Evolutionary conservation across 1,140 invertebrate genomes (phyloP).

Genomic region (Scaptomyza montana): DNA sequence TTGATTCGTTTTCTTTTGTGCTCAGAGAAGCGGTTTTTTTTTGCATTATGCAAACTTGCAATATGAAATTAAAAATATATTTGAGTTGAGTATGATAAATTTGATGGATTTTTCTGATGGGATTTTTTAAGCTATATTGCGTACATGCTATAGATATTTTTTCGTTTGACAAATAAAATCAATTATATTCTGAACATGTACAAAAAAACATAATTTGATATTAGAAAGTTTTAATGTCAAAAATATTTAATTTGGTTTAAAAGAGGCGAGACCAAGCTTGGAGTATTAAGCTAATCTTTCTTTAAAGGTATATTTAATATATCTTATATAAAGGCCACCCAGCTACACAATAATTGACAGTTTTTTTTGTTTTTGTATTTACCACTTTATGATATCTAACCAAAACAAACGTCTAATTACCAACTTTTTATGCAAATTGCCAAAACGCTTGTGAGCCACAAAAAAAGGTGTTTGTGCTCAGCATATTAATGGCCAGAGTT

Average conservation of each 20-base stretch:
- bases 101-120: neutral
- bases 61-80: neutral
- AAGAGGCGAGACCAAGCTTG: too few species aligned
- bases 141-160: constrained; percentile 17
- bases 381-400: constrained; percentile 43
- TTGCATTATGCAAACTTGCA: neutral
- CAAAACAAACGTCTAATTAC: constrained; percentile 53
- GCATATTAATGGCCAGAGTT: constrained; percentile 50
- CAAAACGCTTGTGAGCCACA: constrained; percentile 16
- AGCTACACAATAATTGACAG: constrained; percentile 7
- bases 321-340: constrained; percentile 2
- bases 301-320: neutral
- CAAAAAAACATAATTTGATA: neutral
- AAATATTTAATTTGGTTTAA: too few species aligned
- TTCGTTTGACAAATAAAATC: constrained; percentile 32
- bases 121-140: constrained; percentile 4
- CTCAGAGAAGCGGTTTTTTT: neutral
- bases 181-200: constrained; percentile 40
- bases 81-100: neutral
- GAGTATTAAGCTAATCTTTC: neutral
- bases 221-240: too few species aligned
- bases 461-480: constrained; percentile 36
- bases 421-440: constrained; percentile 58
- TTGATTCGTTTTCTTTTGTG: too few species aligned
- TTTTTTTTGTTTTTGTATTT: constrained; percentile 36